Evolutionary conservation across 1,140 invertebrate genomes (phyloP).

Genomic region (Epicauta chinensis): DNA sequence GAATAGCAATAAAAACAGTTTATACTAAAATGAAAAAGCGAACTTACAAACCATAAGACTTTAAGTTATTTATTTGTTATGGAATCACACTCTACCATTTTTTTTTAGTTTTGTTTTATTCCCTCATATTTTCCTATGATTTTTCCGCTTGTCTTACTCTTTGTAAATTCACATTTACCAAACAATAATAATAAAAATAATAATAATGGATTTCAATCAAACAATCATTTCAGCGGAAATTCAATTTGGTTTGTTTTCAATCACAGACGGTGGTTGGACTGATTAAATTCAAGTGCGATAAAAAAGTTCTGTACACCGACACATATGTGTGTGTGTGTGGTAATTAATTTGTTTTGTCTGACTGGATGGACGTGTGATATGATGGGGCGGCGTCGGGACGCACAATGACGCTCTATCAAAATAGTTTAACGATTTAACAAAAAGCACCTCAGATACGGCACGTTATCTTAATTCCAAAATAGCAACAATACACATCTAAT

Average conservation of each 20-base stretch:
- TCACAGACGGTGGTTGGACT: constrained; percentile 8
- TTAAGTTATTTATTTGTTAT: constrained; percentile 11
- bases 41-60: constrained; percentile 4
- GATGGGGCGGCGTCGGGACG: background rate
- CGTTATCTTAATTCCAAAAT: too few relatives aligned
- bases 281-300: constrained; percentile 8
- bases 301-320: too few relatives aligned
- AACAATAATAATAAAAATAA: too few relatives aligned
- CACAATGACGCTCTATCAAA: too few relatives aligned
- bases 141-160: too few relatives aligned
- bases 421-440: too few relatives aligned
- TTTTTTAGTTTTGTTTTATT: too few relatives aligned
- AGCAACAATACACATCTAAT: too few relatives aligned
- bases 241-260: constrained; percentile 16
- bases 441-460: too few relatives aligned
- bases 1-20: background rate
- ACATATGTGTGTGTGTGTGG: too few relatives aligned
- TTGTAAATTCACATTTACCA: too few relatives aligned
- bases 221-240: constrained; percentile 9
- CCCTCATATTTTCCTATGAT: too few relatives aligned
- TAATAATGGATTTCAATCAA: constrained; percentile 7
- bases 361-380: constrained; percentile 5
- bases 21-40: background rate
- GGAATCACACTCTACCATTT: constrained; percentile 6
- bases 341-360: constrained; percentile 10